These are phyloP conservation scores for Clostera curtula DNA, from an alignment of 2,888 invertebrate genomes.

Conservation along the genomic window DNA sequence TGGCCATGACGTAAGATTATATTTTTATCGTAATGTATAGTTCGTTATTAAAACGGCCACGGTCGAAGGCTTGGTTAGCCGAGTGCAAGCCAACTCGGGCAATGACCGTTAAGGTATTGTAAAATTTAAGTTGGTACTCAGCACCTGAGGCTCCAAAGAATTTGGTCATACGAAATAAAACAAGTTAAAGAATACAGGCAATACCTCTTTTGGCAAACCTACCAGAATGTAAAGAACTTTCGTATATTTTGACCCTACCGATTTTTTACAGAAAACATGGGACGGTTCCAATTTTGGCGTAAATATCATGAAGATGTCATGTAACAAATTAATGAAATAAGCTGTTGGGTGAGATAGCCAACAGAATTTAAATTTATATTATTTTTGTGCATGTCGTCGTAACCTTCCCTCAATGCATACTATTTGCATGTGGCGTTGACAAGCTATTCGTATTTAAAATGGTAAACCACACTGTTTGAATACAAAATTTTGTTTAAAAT, in stretches of 20 bases:
- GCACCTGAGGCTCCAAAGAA: no score
- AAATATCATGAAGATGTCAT: no score
- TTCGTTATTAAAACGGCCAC: slow-evolving; percentile 8
- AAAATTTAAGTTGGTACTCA: slow-evolving; percentile 17
- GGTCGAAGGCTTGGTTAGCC: slow-evolving; percentile 25
- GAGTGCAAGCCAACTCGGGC: slow-evolving; percentile 35
- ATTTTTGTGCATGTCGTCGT: slow-evolving; percentile 20
- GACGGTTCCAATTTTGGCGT: no score
- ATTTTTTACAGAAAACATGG: no score
- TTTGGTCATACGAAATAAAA: no score
- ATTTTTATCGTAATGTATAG: slow-evolving; percentile 15
- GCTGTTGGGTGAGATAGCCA: no score
- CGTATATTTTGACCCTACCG: no score
- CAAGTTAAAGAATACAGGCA: no score
- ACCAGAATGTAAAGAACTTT: no score
- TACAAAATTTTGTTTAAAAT: slow-evolving; percentile 22
- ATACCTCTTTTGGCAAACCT: no score
- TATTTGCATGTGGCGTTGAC: no score
- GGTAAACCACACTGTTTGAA: slow-evolving; percentile 25
- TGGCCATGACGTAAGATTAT: background rate
- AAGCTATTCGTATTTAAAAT: slow-evolving; percentile 30
- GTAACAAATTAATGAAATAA: no score
- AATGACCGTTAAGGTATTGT: slow-evolving; percentile 32
- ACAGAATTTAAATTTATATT: background rate
- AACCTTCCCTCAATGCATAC: slow-evolving; percentile 24